Conservation (phyloP, 1,140 invertebrate species). For the Brachionus calyciflorus region DNA sequence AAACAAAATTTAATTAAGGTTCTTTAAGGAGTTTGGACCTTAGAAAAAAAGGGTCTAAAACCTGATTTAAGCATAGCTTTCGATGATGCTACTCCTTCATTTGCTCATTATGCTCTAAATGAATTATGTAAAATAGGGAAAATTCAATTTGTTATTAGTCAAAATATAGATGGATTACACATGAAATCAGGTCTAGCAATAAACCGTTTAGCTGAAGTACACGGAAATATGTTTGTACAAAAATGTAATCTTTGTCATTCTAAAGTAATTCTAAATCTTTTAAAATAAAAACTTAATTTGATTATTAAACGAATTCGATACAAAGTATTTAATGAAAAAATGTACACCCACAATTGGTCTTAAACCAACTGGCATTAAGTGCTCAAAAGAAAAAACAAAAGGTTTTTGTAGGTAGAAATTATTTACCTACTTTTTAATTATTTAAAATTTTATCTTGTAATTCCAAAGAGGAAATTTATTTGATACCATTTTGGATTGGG, state of each 20-base stretch:
- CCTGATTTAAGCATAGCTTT: slow-evolving; percentile 79
- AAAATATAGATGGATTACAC: slow-evolving; percentile 97
- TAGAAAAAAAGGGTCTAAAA: slow-evolving; percentile 85
- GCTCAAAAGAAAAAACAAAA: slow-evolving; percentile 64
- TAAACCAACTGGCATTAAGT: slow-evolving; percentile 76
- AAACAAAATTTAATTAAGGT: neutral
- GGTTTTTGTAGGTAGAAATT: slow-evolving; percentile 49
- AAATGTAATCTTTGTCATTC: slow-evolving; percentile 81
- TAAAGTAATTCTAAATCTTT: slow-evolving; percentile 65
- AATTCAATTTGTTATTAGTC: slow-evolving; percentile 83
- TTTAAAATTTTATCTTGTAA: neutral
- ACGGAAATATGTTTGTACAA: slow-evolving; percentile 97
- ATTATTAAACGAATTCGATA: no score
- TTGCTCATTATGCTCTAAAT: slow-evolving; percentile 87
- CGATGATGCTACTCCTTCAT: slow-evolving; percentile 83
- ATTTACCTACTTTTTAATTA: neutral
- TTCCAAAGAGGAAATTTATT: slow-evolving; percentile 75
- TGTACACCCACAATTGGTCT: slow-evolving; percentile 84
- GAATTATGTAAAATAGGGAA: slow-evolving; percentile 69
- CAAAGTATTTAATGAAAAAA: slow-evolving; percentile 76
- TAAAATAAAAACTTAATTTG: slow-evolving; percentile 48
- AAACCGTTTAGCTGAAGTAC: slow-evolving; percentile 80
- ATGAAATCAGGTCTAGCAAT: slow-evolving; percentile 80
- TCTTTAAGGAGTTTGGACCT: slow-evolving; percentile 90
- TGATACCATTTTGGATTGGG: slow-evolving; percentile 98